Evolutionary conservation across 2,113 vertebrate genomes (phyloP), one percentile per base, ranked within the genome.

Genomic region (Nicator chloris): DNA sequence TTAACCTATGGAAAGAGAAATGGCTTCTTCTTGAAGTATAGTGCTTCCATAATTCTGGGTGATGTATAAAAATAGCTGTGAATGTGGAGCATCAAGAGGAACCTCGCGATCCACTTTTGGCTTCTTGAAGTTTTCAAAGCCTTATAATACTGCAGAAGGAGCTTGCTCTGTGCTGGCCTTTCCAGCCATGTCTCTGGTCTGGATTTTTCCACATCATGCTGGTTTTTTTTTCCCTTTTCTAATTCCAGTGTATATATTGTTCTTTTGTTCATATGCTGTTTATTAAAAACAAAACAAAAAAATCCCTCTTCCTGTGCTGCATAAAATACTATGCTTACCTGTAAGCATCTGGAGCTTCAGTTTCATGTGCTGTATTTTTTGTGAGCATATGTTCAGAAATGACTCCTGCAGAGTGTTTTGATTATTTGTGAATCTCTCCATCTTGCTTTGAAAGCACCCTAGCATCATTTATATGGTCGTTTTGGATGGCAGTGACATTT

Each of bases 1-100:
- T 96, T 95, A 97, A 97, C 96, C 95, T 97, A 97, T 91, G 88
- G 95, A 95, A 92, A 80, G 45, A 82, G 73, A 86, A 86, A 18
- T 50, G 80, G 35, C 47, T 91, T 71, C 93, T 81, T 88, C 82
- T 94, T 72, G 53, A 82, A 93, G 59, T 70, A 26, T 30, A 78
- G 69, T 59, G 27, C 88, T 97, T 91, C 56, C 64, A 39, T 45
- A 68, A 71, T 86, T 95, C 66, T 3, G 28, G 56, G 44, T 69
- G 44, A 75, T 54, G 30, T 21, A 47, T 87, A 88, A 87, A 96
- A 95, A 86, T 83, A 95, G 49, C 53, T 59, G 65, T 78, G 82
- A 92, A 92, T 77, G 27, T 65, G 73, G 85, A 82, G 42, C 70
- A 80, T 88, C 31, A 19, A 69, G 78, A 40, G 90, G 54, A 93